Percentiles rank a stretch among this genome's conserved stretches.
These are phyloP conservation scores for Alentia gelatinosa DNA, from an alignment of 2,888 invertebrate genomes.

Conservation along the genomic window DNA sequence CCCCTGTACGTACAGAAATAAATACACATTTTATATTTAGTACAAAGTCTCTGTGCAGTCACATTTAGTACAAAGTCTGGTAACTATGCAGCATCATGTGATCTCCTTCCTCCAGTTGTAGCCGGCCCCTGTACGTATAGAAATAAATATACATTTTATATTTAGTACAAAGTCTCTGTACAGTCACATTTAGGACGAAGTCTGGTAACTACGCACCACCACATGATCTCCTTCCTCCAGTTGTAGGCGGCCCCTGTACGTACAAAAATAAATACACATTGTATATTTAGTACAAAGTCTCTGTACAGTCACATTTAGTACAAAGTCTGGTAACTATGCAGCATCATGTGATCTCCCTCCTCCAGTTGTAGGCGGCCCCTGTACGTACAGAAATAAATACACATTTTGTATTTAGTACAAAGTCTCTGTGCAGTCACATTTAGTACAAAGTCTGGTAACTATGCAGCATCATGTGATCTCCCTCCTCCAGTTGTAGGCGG, in stretches of 20 bases:
- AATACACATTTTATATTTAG: neutral
- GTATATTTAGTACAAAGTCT: neutral
- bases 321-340: slow-evolving; percentile 72
- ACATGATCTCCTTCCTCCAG: slow-evolving; percentile 75
- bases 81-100: slow-evolving; percentile 74
- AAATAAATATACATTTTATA: neutral
- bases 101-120: slow-evolving; percentile 73
- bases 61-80: too few relatives aligned
- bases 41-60: neutral
- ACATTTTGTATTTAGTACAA: neutral
- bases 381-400: too few relatives aligned
- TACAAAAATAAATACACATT: neutral
- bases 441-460: slow-evolving; percentile 72
- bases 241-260: slow-evolving; percentile 61
- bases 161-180: neutral
- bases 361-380: slow-evolving; percentile 67
- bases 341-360: slow-evolving; percentile 73
- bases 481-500: slow-evolving; percentile 69
- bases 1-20: too few relatives aligned
- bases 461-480: slow-evolving; percentile 74
- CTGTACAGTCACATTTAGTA: too few relatives aligned
- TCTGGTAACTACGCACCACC: slow-evolving; percentile 71
- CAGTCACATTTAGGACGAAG: too few relatives aligned
- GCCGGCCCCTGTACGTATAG: neutral
- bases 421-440: too few relatives aligned